Evolutionary conservation across 2,113 vertebrate genomes (phyloP).

Genomic region (Melanocharis versteri): DNA sequence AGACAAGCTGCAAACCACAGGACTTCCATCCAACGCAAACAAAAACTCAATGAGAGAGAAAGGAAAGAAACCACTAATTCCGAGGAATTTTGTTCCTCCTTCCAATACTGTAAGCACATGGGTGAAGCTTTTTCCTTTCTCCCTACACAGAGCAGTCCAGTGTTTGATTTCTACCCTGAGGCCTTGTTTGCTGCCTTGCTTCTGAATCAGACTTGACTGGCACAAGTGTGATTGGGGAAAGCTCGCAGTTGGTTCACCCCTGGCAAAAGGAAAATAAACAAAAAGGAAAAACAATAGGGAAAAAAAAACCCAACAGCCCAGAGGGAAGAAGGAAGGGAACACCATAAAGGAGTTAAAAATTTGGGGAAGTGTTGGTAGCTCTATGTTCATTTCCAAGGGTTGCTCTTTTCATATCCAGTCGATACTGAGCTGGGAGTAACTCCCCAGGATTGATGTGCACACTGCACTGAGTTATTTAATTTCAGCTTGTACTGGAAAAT

Average conservation of each 20-base stretch:
- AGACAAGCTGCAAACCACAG: neutral
- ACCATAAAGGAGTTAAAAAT: neutral
- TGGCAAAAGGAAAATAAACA: neutral
- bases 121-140: neutral
- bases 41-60: neutral
- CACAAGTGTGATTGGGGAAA: neutral
- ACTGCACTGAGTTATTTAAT: neutral
- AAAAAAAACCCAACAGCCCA: rapidly evolving
- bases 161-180: neutral
- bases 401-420: neutral
- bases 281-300: neutral
- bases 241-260: neutral
- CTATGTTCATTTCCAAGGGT: neutral
- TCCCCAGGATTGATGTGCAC: neutral
- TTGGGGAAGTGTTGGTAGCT: neutral
- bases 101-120: neutral
- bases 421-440: neutral
- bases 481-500: neutral
- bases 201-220: neutral
- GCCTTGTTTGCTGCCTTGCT: neutral
- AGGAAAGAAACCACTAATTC: neutral
- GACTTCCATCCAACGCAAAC: neutral
- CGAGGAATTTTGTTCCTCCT: neutral
- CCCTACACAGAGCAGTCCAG: neutral
- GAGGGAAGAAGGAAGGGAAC: neutral